Conservation (phyloP, 2,888 invertebrate genomes). For the Mamestra brassicae region DNA sequence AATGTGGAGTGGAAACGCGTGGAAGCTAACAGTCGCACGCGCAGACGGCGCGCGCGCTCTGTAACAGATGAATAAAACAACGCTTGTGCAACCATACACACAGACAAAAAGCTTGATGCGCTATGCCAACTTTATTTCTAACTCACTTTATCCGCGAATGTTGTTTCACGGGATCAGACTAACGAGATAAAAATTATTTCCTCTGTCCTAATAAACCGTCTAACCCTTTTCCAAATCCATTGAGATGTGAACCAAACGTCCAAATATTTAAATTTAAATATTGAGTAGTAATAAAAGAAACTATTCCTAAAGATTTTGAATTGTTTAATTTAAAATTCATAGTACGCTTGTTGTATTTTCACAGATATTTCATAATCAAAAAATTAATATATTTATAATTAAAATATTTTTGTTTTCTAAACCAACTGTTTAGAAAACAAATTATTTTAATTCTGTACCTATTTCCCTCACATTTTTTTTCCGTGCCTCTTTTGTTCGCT, state of each 20-base stretch:
- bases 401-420: neutral
- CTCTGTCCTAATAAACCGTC: neutral
- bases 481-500: too few relatives aligned
- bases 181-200: neutral
- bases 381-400: neutral
- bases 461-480: too few relatives aligned
- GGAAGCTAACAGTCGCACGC: constrained; percentile 52
- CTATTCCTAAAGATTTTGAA: too few relatives aligned
- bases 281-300: too few relatives aligned
- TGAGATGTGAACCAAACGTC: neutral
- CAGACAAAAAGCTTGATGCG: constrained; percentile 2
- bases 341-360: too few relatives aligned
- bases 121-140: neutral
- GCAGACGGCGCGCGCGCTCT: constrained; percentile 65
- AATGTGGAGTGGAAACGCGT: constrained; percentile 66
- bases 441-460: too few relatives aligned
- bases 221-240: neutral
- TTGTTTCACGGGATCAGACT: neutral
- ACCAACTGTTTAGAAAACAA: neutral
- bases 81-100: constrained; percentile 41
- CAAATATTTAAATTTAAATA: neutral
- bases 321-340: too few relatives aligned
- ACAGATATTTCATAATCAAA: too few relatives aligned
- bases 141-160: neutral
- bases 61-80: constrained; percentile 70